Conservation (phyloP, 2,888 invertebrate species). For the Philereme transversata region DNA sequence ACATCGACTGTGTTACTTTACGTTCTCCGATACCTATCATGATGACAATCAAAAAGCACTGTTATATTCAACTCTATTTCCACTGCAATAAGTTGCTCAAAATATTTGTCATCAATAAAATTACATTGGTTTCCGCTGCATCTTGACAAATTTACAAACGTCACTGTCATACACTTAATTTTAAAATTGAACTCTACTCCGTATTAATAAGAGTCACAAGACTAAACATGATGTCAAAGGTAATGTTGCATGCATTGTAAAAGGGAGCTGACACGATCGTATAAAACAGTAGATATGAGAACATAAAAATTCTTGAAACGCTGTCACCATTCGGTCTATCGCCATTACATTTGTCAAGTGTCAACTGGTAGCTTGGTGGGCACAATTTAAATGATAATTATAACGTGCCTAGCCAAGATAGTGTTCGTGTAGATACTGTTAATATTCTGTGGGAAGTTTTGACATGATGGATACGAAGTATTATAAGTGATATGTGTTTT, state of each 20-base stretch:
- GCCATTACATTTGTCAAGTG: conserved; percentile 83
- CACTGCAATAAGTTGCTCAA: conserved; percentile 38
- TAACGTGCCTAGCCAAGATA: conserved; percentile 55
- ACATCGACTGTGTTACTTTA: conserved; percentile 65
- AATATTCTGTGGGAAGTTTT: conserved; percentile 8
- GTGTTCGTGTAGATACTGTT: conserved; percentile 21
- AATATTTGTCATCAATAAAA: conserved; percentile 46
- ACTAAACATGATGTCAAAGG: conserved; percentile 14
- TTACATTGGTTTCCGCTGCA: conserved; percentile 52
- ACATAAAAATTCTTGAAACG: conserved; percentile 81
- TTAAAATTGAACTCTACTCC: conserved; percentile 37
- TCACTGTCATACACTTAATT: conserved; percentile 3
- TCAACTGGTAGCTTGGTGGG: conserved; percentile 75
- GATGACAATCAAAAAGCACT: conserved; percentile 13
- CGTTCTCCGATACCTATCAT: conserved; percentile 32
- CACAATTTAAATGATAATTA: conserved; percentile 83
- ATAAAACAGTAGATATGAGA: conserved; percentile 81
- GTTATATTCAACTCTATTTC: conserved; percentile 43
- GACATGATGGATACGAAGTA: background rate
- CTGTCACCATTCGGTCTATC: conserved; percentile 71
- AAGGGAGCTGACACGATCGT: conserved; percentile 74
- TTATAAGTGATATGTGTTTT: background rate
- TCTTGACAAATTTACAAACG: conserved; percentile 36
- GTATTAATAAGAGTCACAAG: conserved; percentile 16
- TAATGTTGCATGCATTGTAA: conserved; percentile 53